These are phyloP conservation scores for Chaenocephalus aceratus DNA, from an alignment of 2,113 vertebrate genomes.

Conservation along the genomic window DNA sequence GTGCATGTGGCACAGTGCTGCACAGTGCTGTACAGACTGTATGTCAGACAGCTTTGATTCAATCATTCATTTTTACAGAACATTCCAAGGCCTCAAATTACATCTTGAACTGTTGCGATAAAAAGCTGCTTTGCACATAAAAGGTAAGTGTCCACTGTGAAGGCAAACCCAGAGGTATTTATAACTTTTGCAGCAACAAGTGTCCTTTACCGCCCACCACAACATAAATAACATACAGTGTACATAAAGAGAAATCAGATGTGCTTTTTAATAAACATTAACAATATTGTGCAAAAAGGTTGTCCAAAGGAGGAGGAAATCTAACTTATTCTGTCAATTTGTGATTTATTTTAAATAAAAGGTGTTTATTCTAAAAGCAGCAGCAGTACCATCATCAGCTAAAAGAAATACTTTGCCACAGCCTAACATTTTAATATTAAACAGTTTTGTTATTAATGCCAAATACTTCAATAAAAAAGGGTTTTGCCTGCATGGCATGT, in stretches of 20 bases:
- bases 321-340: constrained; percentile 20
- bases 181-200: constrained; percentile 50
- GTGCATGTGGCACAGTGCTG: constrained; percentile 30
- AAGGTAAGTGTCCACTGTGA: constrained; percentile 34
- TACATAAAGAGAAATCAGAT: constrained; percentile 37
- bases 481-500: neutral
- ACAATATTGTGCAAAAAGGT: constrained; percentile 37
- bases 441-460: constrained; percentile 37
- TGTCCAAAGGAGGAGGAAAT: constrained; percentile 37
- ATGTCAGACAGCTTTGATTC: constrained; percentile 39
- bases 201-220: constrained; percentile 30
- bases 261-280: constrained; percentile 37
- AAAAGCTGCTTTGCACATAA: constrained; percentile 50
- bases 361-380: constrained; percentile 49
- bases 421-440: constrained; percentile 19
- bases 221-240: constrained; percentile 56
- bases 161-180: constrained; percentile 65
- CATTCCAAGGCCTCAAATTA: constrained; percentile 68
- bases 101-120: constrained; percentile 45
- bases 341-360: constrained; percentile 7
- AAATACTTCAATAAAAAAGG: constrained; percentile 33
- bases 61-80: constrained; percentile 43
- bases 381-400: constrained; percentile 5
- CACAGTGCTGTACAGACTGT: constrained; percentile 43
- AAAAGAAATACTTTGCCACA: constrained; percentile 33